Conservation (phyloP, 2,888 invertebrate species). For the Drosophila formosana region DNA sequence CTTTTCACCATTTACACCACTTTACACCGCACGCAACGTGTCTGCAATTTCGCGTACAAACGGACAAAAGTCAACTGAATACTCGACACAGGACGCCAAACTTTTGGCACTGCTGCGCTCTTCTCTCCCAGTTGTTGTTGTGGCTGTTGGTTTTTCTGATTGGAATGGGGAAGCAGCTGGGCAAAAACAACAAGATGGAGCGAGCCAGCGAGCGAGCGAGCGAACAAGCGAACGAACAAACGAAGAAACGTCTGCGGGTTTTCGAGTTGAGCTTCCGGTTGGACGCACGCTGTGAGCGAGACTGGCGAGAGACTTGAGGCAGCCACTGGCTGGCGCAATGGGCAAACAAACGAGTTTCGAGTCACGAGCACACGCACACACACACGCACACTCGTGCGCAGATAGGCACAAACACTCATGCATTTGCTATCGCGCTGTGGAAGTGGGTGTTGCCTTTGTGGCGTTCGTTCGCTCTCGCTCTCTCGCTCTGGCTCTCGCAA, state of each 20-base stretch:
- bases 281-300: constrained; percentile 71
- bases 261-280: constrained; percentile 73
- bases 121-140: constrained; percentile 28
- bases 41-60: constrained; percentile 62
- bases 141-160: constrained; percentile 56
- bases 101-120: constrained; percentile 27
- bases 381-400: constrained; percentile 5
- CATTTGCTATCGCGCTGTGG: constrained; percentile 49
- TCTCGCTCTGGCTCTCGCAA: constrained; percentile 11
- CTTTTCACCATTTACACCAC: constrained; percentile 45
- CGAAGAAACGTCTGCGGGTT: constrained; percentile 40
- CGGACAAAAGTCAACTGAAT: constrained; percentile 69
- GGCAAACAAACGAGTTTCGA: constrained; percentile 74
- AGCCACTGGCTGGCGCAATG: constrained; percentile 59
- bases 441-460: constrained; percentile 76
- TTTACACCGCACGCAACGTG: constrained; percentile 40
- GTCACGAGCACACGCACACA: constrained; percentile 22
- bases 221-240: constrained; percentile 40
- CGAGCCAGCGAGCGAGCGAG: constrained; percentile 25
- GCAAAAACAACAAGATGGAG: constrained; percentile 37
- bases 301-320: constrained; percentile 52
- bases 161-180: constrained; percentile 65
- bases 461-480: constrained; percentile 24
- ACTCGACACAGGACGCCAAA: constrained; percentile 34
- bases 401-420: constrained; percentile 6